A percentile compares a stretch with the other conserved stretches of the same genome.
Evolutionary conservation across 2,797 vertebrate species (phyloP).

Genomic region (Avahi laniger): DNA sequence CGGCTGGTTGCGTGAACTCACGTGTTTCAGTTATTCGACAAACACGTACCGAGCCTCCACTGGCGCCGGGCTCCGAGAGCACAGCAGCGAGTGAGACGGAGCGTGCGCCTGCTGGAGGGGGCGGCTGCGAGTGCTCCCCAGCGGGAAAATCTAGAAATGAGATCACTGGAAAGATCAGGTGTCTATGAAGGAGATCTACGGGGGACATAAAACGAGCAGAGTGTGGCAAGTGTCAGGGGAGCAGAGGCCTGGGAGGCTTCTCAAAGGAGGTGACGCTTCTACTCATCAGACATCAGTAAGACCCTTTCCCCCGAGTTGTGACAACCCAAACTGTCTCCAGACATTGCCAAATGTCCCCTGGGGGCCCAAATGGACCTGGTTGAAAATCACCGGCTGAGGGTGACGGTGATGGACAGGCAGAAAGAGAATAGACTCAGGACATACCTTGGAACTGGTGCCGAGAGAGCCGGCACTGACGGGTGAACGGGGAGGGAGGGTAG

Average conservation of each 20-base stretch:
- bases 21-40: not conserved
- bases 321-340: not conserved
- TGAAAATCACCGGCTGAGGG: not conserved
- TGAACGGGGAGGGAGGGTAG: not conserved
- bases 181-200: not conserved
- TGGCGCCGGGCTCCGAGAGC: rapidly evolving
- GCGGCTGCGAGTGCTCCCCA: rapidly evolving
- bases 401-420: not conserved
- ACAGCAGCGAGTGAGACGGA: rapidly evolving
- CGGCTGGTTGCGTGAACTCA: rapidly evolving
- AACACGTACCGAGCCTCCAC: not conserved
- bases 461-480: not conserved
- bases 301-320: not conserved
- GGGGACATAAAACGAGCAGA: not conserved
- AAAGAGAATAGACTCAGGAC: not conserved
- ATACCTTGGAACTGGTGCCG: not conserved
- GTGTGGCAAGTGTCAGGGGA: not conserved
- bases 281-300: not conserved
- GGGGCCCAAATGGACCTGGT: not conserved
- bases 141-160: rapidly evolving
- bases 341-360: not conserved
- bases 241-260: not conserved
- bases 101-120: not conserved
- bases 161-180: not conserved
- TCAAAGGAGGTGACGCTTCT: not conserved